Evolutionary conservation across 1,140 invertebrate species (phyloP).

Genomic region (Drosophila nigrodunni): DNA sequence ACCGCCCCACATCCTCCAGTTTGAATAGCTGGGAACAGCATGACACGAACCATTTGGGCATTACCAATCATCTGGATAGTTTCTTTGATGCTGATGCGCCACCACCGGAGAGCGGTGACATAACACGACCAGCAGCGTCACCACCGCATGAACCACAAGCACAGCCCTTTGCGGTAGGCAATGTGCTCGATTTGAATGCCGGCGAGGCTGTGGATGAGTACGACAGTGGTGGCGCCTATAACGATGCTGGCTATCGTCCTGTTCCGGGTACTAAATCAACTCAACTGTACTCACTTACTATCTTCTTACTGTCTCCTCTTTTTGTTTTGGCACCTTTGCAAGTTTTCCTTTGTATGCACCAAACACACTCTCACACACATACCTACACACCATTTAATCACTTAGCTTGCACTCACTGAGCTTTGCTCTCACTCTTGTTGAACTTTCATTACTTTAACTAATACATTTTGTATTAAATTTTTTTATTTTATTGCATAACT

Average conservation of each 20-base stretch:
- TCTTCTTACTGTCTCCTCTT: conserved; percentile 17
- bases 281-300: conserved; percentile 35
- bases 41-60: conserved; percentile 68
- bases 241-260: conserved; percentile 77
- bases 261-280: conserved; percentile 79
- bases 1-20: conserved; percentile 40
- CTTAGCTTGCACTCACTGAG: conserved; percentile 18
- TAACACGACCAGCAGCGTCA: conserved; percentile 17
- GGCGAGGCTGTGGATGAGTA: conserved; percentile 79
- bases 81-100: conserved; percentile 75
- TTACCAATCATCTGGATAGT: conserved; percentile 81
- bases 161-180: conserved; percentile 78
- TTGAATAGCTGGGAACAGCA: conserved; percentile 81
- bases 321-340: conserved; percentile 30
- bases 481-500: not conserved
- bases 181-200: conserved; percentile 77
- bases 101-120: conserved; percentile 31
- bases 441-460: not conserved
- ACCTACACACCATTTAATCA: conserved; percentile 14
- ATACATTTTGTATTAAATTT: not conserved
- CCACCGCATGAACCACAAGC: conserved; percentile 55
- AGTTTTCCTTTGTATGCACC: conserved; percentile 30
- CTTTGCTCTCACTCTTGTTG: conserved; percentile 14
- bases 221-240: conserved; percentile 52
- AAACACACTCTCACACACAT: conserved; percentile 5